Evolutionary conservation across 2,113 vertebrate genomes (phyloP).

Genomic region (Heterotis niloticus): DNA sequence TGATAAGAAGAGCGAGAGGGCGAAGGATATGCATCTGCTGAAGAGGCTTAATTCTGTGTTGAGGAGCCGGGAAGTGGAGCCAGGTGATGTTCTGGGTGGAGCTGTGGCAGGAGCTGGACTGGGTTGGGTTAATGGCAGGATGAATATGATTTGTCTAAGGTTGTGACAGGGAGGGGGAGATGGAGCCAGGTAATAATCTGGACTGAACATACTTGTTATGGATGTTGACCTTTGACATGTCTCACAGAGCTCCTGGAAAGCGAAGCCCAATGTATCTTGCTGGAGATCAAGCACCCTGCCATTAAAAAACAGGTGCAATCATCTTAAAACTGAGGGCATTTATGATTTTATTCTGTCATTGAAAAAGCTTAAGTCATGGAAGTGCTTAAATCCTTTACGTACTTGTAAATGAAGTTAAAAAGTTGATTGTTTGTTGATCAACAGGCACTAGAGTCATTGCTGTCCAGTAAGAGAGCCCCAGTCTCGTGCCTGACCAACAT

Average conservation of each 20-base stretch:
- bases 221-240: slow-evolving; percentile 8
- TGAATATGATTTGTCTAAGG: not conserved
- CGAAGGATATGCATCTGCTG: slow-evolving; percentile 91
- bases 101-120: not conserved
- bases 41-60: slow-evolving; percentile 78
- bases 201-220: no score
- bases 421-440: slow-evolving; percentile 30
- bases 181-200: not conserved
- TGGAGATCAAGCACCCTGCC: slow-evolving; percentile 93
- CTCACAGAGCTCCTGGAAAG: slow-evolving; percentile 76
- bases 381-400: no score
- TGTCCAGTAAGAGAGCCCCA: slow-evolving; percentile 74
- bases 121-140: not conserved
- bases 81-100: slow-evolving; percentile 58
- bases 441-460: slow-evolving; percentile 86
- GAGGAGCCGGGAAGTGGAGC: slow-evolving; percentile 66
- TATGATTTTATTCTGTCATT: no score
- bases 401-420: not conserved
- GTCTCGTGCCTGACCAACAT: slow-evolving; percentile 79
- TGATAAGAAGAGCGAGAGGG: slow-evolving; percentile 94
- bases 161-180: not conserved
- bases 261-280: slow-evolving; percentile 78
- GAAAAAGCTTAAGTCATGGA: no score
- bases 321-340: not conserved
- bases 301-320: slow-evolving; percentile 85